Evolutionary conservation across 1,140 invertebrate genomes (phyloP).

Genomic region (Anthonomus grandis): DNA sequence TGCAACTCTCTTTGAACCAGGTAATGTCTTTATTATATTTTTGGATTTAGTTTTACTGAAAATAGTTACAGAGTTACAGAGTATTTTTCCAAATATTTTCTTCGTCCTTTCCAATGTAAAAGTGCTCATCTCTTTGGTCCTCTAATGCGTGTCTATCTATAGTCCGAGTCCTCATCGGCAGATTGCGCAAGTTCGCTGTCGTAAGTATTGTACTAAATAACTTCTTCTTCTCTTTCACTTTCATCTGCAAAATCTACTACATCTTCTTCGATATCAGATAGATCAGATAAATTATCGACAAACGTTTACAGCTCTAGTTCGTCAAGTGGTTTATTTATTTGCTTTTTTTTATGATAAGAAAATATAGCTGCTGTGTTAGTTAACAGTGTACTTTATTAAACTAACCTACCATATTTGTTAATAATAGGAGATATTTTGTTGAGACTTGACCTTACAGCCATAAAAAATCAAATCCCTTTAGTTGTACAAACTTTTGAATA

Average conservation of each 20-base stretch:
- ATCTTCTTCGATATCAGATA: no score
- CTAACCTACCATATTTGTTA: no score
- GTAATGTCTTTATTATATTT: background rate
- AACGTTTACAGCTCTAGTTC: no score
- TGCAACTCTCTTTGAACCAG: conserved; percentile 4
- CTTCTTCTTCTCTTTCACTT: conserved; percentile 11
- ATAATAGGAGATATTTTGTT: no score
- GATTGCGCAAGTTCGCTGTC: conserved; percentile 17
- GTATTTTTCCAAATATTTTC: conserved; percentile 16
- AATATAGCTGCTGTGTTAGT: no score
- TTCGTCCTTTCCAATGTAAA: conserved; percentile 19
- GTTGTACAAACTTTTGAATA: no score
- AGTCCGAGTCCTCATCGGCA: conserved; percentile 2
- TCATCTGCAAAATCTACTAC: background rate
- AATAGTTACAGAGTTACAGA: conserved; percentile 1
- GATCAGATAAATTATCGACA: no score
- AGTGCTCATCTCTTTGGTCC: conserved; percentile 7
- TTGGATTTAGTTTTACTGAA: conserved; percentile 5
- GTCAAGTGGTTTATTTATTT: no score
- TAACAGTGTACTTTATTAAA: no score
- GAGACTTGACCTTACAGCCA: no score
- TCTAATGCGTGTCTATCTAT: background rate
- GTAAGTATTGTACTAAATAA: conserved; percentile 10
- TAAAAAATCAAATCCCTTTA: no score
- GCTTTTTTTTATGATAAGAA: no score